Evolutionary conservation across 2,797 vertebrate species (phyloP), one percentile per base, ranked within the genome.

Genomic region (Melanitta fusca): DNA sequence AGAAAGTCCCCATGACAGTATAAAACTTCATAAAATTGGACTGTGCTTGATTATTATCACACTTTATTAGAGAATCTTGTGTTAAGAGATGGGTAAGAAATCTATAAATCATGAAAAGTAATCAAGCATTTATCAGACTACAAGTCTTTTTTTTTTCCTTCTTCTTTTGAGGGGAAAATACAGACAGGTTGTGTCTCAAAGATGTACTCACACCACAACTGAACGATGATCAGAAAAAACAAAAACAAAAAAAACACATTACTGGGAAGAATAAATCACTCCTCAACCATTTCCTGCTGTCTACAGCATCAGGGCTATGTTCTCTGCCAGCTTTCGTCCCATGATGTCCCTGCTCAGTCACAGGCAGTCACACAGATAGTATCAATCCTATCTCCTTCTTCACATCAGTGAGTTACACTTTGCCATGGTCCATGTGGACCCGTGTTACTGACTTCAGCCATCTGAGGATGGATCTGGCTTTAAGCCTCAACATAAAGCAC

Each of bases 291-390:
- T 13, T 68, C 25, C 30, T 80, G 17, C 64, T 74, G 12, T 9
- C 41, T 66, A 6, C 15, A 58, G 32, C 4, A 58, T 7, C 32
- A 38, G 20, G 79, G 53, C 22, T 68, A 34, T 0, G 0, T 60
- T 82, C 53, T 66, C 41, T 49, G 30, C 14, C 21, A 58, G 5
- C 5, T 66, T 90, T 43, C 27, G 64, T 34, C 20, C 80, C n/a
- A 10, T 8, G 8, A 41, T 11, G 10, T 47, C n/a, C 36, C 25
- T 61, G 19, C 13, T 65, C 0, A 0, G 11, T 54, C 54, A 41
- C 2, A 4, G 25, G 56, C 27, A n/a, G 64, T 10, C 25, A 13
- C 0, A 14, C 1, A 73, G 30, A 49, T 24, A 49, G 47, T 5
- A 49, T 90, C 32, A 80, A 83, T 54, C 57, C 43, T 89, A 47